These are phyloP conservation scores for Dicranocentrus wangi DNA, from an alignment of 2,888 invertebrate species.

Conservation along the genomic window DNA sequence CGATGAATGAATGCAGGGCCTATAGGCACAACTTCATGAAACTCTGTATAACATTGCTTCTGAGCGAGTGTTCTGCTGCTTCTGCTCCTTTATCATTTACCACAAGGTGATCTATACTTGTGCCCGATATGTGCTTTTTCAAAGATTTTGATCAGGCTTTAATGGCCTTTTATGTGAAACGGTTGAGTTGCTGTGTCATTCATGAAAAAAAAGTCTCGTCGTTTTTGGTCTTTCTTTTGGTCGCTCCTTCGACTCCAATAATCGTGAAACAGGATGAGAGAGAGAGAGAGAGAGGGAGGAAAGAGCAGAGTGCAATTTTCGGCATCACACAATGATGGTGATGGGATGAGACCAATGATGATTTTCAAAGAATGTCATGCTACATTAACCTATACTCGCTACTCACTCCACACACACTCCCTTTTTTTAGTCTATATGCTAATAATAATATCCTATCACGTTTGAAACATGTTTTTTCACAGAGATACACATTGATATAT, in stretches of 20 bases:
- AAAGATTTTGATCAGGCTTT: slow-evolving; percentile 16
- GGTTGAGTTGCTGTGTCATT: slow-evolving; percentile 27
- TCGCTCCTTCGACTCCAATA: background rate
- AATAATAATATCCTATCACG: too few relatives aligned
- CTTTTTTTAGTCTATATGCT: too few relatives aligned
- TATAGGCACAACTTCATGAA: too few relatives aligned
- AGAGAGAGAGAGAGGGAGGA: background rate
- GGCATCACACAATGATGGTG: too few relatives aligned
- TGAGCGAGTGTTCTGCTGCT: background rate
- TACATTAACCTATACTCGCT: too few relatives aligned
- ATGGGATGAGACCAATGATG: background rate
- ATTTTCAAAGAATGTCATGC: slow-evolving; percentile 9
- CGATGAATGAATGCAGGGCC: too few relatives aligned
- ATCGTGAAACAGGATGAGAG: background rate
- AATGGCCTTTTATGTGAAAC: slow-evolving; percentile 22
- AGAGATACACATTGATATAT: too few relatives aligned
- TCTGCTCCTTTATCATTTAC: background rate
- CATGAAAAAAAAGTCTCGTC: background rate
- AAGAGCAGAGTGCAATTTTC: background rate
- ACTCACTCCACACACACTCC: too few relatives aligned
- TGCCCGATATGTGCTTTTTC: background rate
- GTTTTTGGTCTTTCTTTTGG: background rate
- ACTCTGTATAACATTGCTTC: background rate
- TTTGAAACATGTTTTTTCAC: too few relatives aligned
- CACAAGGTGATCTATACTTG: background rate